Evolutionary conservation across 2,797 vertebrate genomes (phyloP), one percentile per base, ranked within the genome.

Genomic region (Dipus sagitta): DNA sequence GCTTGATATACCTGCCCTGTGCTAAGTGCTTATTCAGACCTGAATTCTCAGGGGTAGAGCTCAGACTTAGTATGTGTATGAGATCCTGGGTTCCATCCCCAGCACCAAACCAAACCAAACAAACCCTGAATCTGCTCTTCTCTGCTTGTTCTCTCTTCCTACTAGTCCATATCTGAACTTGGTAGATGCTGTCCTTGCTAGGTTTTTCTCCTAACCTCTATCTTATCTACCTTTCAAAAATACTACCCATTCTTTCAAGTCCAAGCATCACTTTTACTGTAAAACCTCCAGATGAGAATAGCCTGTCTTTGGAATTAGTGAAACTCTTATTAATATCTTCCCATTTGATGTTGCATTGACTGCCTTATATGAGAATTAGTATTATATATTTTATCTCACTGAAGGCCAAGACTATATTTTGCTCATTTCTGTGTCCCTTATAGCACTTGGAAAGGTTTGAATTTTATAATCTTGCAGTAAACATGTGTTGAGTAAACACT

Each of bases 401-500:
- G 28, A 87, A 90, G 20, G 7, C 52, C 79, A 94, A 17, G 38
- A 84, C 58, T 68, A 23, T 72, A 86, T 94, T 67, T 86, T 96
- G 32, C 67, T 96, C 23, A 32, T 95, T 94, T 90, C 30, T 80
- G 0, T 95, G 85, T 83, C 34, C 54, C 52, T 90, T 52, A 79
- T 18, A 65, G 28, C 21, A 32, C 75, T 81, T 38, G 68, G 30
- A 92, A 95, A 47, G 54, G 6, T 88, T 95, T 87, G 80, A 77
- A 81, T 14, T 77, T 88, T 30, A 7, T 88, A 79, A 75, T 70
- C 42, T n/a, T 94, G 71, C 21, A 78, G 75, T 90, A 86, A 80
- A 90, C 68, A 71, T 94, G 88, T 86, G 78, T 82, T 87, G 42
- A 93, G 26, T 94, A 90, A 90, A 85, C 72, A 64, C 74, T 87